These are phyloP conservation scores for Istiophorus platypterus DNA, from an alignment of 2,113 vertebrate species.

Conservation along the genomic window DNA sequence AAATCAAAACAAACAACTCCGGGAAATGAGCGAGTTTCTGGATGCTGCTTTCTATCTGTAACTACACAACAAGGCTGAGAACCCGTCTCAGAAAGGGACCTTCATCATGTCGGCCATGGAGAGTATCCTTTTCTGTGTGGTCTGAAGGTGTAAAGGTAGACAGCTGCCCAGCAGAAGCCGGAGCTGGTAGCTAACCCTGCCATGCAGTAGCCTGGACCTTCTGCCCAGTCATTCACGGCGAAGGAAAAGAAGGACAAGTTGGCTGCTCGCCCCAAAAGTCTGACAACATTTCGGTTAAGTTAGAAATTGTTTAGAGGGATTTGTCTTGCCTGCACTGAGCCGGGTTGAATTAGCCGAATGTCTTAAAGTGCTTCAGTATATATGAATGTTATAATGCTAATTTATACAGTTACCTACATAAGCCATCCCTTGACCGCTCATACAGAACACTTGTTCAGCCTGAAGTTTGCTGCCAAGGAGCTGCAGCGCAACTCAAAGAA, in stretches of 20 bases:
- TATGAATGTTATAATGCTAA: background rate
- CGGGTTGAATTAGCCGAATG: background rate
- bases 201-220: background rate
- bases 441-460: constrained; percentile 89
- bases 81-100: constrained; percentile 2
- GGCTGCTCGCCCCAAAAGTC: background rate
- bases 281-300: background rate
- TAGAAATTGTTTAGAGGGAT: background rate
- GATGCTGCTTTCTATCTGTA: background rate
- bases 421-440: constrained; percentile 51
- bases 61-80: background rate
- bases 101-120: constrained; percentile 80
- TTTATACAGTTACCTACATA: background rate
- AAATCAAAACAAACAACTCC: constrained; percentile 64
- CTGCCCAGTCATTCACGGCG: constrained; percentile 8
- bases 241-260: background rate
- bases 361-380: background rate
- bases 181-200: constrained; percentile 29
- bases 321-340: background rate
- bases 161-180: constrained; percentile 6
- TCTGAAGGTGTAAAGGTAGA: background rate
- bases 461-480: constrained; percentile 92
- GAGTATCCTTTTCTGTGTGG: constrained; percentile 78
- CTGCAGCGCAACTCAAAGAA: constrained; percentile 90
- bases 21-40: background rate